Evolutionary conservation across 2,797 vertebrate genomes (phyloP).

Genomic region (Morelia viridis): DNA sequence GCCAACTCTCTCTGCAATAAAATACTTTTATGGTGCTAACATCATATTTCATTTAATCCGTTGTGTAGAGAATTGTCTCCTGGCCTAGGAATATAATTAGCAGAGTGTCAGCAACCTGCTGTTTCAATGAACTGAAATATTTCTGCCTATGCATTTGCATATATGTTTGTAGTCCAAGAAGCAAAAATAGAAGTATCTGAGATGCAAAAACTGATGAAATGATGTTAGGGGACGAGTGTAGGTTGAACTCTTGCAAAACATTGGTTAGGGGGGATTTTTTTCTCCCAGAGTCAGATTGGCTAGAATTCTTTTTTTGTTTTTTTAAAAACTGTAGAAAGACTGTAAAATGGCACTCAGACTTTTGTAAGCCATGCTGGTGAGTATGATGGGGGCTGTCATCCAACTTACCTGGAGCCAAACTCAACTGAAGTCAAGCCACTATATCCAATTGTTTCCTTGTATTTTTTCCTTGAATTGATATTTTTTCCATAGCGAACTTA

Average conservation of each 20-base stretch:
- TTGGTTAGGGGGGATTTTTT: neutral
- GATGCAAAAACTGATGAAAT: neutral
- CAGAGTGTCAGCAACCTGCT: constrained; percentile 30
- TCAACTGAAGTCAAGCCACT: neutral
- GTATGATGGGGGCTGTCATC: neutral
- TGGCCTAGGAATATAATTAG: constrained; percentile 10
- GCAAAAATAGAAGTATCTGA: neutral
- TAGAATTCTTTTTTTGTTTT: neutral
- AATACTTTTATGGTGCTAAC: neutral
- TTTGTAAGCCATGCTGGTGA: neutral
- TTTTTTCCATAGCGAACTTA: neutral
- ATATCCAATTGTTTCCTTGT: neutral
- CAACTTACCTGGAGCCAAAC: neutral
- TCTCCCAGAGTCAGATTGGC: neutral
- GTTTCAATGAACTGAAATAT: constrained; percentile 4
- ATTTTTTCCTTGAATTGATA: neutral
- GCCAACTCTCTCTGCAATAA: neutral
- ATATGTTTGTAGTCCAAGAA: neutral
- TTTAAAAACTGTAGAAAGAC: neutral
- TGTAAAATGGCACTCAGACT: neutral
- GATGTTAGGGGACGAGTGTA: neutral
- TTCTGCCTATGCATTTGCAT: neutral
- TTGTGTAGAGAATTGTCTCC: neutral
- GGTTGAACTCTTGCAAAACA: neutral
- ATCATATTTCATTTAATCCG: neutral